These are phyloP conservation scores for Ascaphus truei DNA, from an alignment of 2,113 vertebrate species.

Conservation along the genomic window DNA sequence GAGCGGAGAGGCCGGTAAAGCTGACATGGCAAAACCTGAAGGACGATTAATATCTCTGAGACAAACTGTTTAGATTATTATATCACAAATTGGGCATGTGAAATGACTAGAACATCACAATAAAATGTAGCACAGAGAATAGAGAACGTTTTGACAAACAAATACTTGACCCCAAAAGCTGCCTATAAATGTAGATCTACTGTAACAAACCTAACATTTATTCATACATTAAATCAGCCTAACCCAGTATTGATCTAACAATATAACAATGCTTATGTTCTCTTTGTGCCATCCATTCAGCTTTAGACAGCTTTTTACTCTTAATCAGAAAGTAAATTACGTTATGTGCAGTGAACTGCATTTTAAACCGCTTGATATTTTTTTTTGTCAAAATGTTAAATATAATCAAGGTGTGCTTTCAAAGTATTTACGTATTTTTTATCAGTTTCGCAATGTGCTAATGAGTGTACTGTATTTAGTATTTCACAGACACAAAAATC, in stretches of 20 bases:
- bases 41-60: not conserved
- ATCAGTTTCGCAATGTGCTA: no score
- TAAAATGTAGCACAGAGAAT: not conserved
- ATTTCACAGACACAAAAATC: no score
- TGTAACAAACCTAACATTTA: not conserved
- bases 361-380: not conserved
- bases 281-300: not conserved
- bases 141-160: not conserved
- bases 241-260: not conserved
- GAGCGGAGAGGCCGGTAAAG: not conserved
- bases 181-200: not conserved
- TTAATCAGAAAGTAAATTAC: not conserved
- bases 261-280: conserved; percentile 3
- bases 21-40: conserved; percentile 4
- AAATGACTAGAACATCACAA: not conserved
- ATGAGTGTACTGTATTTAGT: no score
- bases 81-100: not conserved
- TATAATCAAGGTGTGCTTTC: no score
- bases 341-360: not conserved
- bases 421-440: no score
- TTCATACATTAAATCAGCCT: not conserved
- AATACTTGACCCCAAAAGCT: not conserved
- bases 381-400: no score
- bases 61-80: conserved; percentile 1
- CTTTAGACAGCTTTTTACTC: not conserved